Evolutionary conservation across 2,113 vertebrate species (phyloP), one percentile per base, ranked within the genome.

Genomic region (Etheostoma spectabile): DNA sequence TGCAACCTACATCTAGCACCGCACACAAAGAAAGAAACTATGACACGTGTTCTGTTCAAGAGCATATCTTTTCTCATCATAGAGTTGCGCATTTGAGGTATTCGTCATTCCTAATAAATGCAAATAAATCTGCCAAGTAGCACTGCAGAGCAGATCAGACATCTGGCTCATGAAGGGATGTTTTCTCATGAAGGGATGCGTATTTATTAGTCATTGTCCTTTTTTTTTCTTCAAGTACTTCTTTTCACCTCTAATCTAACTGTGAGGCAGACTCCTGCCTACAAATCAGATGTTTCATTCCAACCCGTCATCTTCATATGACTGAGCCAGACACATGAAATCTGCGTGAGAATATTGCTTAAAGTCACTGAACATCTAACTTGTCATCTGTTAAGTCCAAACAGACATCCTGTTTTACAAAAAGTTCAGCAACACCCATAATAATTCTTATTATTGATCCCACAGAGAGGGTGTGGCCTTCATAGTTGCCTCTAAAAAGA

Each of bases 201-300:
- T 57, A 21, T 27, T 53, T 38, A 18, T 3, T n/a, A 51, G 56
- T 62, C 70, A 59, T 51, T 15, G 38, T 49, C 16, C 27, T 61
- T 1, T 27, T 57, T 16, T 18, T 16, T 60, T 35, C 21, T 52
- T 5, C 33, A 42, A 7, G 49, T 13, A 16, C 6, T 64, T 42
- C 49, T 63, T 19, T 22, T 46, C 35, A 53, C 30, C 18, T 70
- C 27, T 24, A 5, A 66, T 53, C 6, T 18, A 8, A 52, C 62
- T 30, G 10, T 59, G 52, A 46, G 60, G 33, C 16, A 18, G 56
- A 42, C 13, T 77, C 24, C 42, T 12, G 19, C 35, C 65, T n/a
- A 66, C 49, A 80, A 74, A 86, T 86, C 80, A 62, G 21, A 55
- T 27, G 8, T 46, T 81, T 35, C 57, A 57, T 51, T 63, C 30